A percentile compares a stretch with the other conserved stretches of the same genome.
These are phyloP conservation scores for Rissa tridactyla DNA, from an alignment of 2,113 vertebrate genomes.

Conservation along the genomic window DNA sequence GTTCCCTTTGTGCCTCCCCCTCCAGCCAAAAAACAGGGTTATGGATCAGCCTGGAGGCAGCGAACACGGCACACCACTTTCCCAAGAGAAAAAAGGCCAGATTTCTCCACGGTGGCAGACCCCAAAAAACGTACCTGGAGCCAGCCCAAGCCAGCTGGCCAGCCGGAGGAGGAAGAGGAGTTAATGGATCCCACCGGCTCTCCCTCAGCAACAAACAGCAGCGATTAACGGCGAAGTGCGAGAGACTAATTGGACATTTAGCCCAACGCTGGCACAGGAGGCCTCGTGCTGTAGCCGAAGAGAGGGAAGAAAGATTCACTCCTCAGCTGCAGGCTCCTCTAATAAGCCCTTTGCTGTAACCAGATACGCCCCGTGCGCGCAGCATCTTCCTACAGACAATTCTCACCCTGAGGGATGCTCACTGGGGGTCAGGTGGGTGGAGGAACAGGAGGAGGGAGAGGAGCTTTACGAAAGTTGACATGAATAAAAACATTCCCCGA, in stretches of 20 bases:
- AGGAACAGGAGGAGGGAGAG: neutral
- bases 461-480: neutral
- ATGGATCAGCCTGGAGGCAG: neutral
- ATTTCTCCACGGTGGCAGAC: neutral
- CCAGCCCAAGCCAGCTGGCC: neutral
- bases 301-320: neutral
- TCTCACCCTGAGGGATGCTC: neutral
- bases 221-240: neutral
- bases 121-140: neutral
- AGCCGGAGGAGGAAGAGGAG: neutral
- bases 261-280: neutral
- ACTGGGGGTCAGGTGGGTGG: neutral
- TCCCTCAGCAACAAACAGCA: neutral
- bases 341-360: neutral
- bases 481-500: neutral
- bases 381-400: neutral
- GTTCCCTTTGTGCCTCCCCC: neutral
- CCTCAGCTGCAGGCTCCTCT: neutral
- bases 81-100: neutral
- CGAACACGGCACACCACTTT: fast-evolving
- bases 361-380: neutral
- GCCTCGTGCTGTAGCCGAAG: neutral
- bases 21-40: neutral
- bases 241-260: conserved; percentile 27
- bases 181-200: conserved; percentile 20